Conservation (phyloP, 23 tunicate genomes). For the Ciona savignyi region DNA sequence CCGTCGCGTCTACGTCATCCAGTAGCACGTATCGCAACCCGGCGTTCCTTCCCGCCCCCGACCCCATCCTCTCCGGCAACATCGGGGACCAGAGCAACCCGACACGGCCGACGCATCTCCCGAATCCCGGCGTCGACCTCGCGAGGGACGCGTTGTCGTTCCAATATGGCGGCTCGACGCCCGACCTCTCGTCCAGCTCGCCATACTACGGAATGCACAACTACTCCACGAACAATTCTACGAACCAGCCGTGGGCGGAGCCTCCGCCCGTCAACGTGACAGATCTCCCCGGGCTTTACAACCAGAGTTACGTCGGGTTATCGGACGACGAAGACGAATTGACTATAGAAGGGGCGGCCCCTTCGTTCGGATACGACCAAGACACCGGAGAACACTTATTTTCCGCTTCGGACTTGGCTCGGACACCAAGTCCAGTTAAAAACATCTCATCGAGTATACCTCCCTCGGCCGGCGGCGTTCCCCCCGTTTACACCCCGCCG, state of each 20-base stretch:
- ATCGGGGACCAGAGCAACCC: neutral
- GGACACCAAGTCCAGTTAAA: too few relatives aligned
- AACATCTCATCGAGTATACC: neutral
- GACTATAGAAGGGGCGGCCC: neutral
- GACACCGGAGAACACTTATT: neutral
- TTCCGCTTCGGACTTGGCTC: neutral
- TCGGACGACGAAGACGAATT: conserved; percentile 14
- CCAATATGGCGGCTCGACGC: conserved; percentile 41
- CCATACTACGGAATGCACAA: conserved; percentile 37
- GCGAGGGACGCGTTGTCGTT: neutral
- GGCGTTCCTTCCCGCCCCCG: conserved; percentile 7
- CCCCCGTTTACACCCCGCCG: neutral
- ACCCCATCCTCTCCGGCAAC: neutral
- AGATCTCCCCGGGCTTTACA: neutral
- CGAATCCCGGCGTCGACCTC: neutral
- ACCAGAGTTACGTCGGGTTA: conserved; percentile 4
- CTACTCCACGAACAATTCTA: conserved; percentile 6
- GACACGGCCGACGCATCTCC: neutral
- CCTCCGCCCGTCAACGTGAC: neutral
- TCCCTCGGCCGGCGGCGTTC: neutral
- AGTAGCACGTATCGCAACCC: conserved; percentile 75
- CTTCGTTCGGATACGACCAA: neutral
- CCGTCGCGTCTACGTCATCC: conserved; percentile 13
- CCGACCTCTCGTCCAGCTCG: conserved; percentile 31
- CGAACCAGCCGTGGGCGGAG: neutral